Evolutionary conservation across 2,113 vertebrate species (phyloP), one percentile per base, ranked within the genome.

Genomic region (Cephalopholis sonnerati): DNA sequence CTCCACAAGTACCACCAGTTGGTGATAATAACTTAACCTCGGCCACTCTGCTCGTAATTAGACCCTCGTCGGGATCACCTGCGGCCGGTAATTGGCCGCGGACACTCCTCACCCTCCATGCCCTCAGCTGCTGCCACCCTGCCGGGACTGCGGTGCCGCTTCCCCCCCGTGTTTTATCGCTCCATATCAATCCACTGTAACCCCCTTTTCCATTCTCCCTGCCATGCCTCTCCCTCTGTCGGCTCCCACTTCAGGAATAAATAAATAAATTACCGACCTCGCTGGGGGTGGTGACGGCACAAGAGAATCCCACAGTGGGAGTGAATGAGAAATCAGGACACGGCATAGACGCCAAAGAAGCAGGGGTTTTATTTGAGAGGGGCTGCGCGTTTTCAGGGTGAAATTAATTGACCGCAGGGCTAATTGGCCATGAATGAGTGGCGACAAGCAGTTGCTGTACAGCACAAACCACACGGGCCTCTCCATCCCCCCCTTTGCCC

Each of bases 191-290:
- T n/a, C 24, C 74, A 54, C 22, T 46, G 66, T 69, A 80, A 70
- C 7, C 58, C 41, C 55, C 1, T 5, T 44, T 44, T 20, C 63
- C 1, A 3, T 51, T 36, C 46, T 13, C 29, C 36, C 53, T n/a
- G 41, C 53, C 44, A n/a, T 22, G 65, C 16, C 24, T 29, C 39
- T 68, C 20, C 11, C 46, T 58, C 55, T 55, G 48, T 64, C 57
- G 27, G 63, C 79, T 79, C 62, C 75, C 70, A 85, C 79, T 75
- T 81, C 50, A 77, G 55, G 76, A 81, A 82, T 79, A 86, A 83
- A 91, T 87, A 77, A 78, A 89, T 89, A 77, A 72, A 79, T 87
- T 62, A 82, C 1, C 5, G 13, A 7, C 17, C 71, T 70, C 44
- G 61, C 63, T 68, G 78, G 70, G 61, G 82, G 81, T 55, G 69